phyloP scores from a whole-genome alignment of 2,888 invertebrate genomes.

The Microdon myrmicae region DNA sequence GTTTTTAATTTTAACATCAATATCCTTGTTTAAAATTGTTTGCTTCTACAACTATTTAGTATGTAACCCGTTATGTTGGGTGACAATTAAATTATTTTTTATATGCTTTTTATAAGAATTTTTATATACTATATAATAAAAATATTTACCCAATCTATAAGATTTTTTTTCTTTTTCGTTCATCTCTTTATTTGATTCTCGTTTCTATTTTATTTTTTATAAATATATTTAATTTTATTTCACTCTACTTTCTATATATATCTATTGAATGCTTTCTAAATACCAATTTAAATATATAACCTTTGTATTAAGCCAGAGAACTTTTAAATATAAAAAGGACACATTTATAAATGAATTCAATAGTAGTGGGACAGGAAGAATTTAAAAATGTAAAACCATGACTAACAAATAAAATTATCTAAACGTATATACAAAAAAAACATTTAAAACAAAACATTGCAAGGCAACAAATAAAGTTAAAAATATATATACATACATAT shows the following conservation, averaged over 20 bases:
- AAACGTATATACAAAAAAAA: conserved; percentile 17
- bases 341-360: conserved; percentile 29
- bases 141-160: conserved; percentile 1
- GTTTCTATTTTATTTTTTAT: not conserved
- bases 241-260: not conserved
- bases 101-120: conserved; percentile 37
- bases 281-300: conserved; percentile 14
- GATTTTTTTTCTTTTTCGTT: conserved; percentile 8
- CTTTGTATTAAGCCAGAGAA: conserved; percentile 10
- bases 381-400: conserved; percentile 2
- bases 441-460: conserved; percentile 13
- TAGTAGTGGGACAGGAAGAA: conserved; percentile 30
- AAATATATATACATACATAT: conserved; percentile 22
- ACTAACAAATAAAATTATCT: conserved; percentile 5
- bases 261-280: conserved; percentile 1
- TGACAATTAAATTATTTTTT: no score
- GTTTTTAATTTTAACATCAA: conserved; percentile 4
- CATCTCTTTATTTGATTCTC: conserved; percentile 5
- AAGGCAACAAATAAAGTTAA: conserved; percentile 12
- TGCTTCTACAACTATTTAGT: no score
- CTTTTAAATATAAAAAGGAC: not conserved
- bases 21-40: no score
- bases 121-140: conserved; percentile 31
- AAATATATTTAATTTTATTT: conserved; percentile 1
- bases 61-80: no score